phyloP scores from a whole-genome alignment of 2,113 vertebrate genomes.

The Mormoops blainvillei region DNA sequence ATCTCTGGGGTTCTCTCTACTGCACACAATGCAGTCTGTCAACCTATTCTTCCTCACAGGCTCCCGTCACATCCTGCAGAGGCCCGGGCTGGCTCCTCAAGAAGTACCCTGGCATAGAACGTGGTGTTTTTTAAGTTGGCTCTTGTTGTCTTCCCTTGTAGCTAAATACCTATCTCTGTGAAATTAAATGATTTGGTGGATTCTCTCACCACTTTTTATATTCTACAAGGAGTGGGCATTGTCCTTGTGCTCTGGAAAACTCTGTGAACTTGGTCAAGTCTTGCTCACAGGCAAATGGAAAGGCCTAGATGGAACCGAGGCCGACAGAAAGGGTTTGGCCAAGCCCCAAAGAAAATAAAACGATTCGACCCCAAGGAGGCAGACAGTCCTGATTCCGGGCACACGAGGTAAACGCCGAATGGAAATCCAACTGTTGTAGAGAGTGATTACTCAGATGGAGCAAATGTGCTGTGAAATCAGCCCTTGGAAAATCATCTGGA shows the following conservation, averaged over 20 bases:
- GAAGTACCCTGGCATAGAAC: not conserved
- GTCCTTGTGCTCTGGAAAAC: not conserved
- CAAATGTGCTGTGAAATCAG: conserved; percentile 57
- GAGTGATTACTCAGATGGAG: conserved; percentile 66
- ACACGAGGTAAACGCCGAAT: conserved; percentile 21
- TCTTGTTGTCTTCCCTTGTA: not conserved
- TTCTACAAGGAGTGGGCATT: not conserved
- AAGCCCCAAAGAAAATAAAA: conserved; percentile 62
- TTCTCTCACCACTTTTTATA: not conserved
- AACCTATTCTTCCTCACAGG: not conserved
- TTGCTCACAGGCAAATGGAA: conserved; percentile 12
- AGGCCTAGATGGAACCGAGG: conserved; percentile 38
- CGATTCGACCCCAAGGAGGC: conserved; percentile 50
- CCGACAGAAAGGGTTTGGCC: conserved; percentile 48
- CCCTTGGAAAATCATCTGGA: conserved; percentile 65
- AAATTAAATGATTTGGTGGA: not conserved
- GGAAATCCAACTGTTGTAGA: conserved; percentile 55
- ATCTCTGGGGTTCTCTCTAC: not conserved
- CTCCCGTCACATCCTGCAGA: not conserved
- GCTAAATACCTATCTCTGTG: not conserved
- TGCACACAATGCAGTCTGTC: accelerated
- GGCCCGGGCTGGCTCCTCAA: not conserved
- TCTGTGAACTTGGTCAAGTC: not conserved
- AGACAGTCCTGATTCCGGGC: conserved; percentile 48
- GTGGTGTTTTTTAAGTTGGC: not conserved